Evolutionary conservation across 1,140 invertebrate species (phyloP), one percentile per base, ranked within the genome.

Genomic region (Antheraea pernyi): DNA sequence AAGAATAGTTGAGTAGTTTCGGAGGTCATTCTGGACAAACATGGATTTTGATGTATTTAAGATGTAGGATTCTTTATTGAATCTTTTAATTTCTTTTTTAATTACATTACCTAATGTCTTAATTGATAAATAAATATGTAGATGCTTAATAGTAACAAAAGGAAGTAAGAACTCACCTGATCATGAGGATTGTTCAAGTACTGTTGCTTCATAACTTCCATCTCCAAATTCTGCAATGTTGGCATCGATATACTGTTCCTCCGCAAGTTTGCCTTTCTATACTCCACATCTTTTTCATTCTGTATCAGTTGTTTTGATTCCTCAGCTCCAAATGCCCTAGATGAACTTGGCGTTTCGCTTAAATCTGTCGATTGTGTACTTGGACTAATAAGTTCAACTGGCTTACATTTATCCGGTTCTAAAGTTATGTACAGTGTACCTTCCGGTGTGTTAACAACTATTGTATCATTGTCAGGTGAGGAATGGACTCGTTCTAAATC

Each of bases 211-310:
- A 92, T 62, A 8, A 82, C 80, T 53, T 90, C 88, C 59, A 87
- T 64, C 68, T 92, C 90, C 74, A 93, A 69, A 62, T 89, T 89
- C 53, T 87, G 84, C 18, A 93, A 65, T 7, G 89, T 86, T 6
- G 92, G 92, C 84, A 93, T 85, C n/a, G 92, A 93, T 63, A 93
- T 91, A 0, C 91, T 93, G 67, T 93, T 93, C 46, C 91, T 88
- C 68, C 92, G 81, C 64, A 92, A 70, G 19, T 81, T 79, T 5
- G 77, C 69, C 64, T 73, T 82, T 63, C 87, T 85, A 61, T 75
- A 74, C 7, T 83, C 83, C 22, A 81, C 71, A 1, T 79, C 83
- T 64, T 74, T 77, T 69, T 91, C 89, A 19, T 80, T 81, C 2
- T 70, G 65, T 67, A 89, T 86, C 70, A 90, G 37, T 39, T 78